These are phyloP conservation scores for Panthera tigris DNA, from an alignment of 2,113 vertebrate species.

Conservation along the genomic window DNA sequence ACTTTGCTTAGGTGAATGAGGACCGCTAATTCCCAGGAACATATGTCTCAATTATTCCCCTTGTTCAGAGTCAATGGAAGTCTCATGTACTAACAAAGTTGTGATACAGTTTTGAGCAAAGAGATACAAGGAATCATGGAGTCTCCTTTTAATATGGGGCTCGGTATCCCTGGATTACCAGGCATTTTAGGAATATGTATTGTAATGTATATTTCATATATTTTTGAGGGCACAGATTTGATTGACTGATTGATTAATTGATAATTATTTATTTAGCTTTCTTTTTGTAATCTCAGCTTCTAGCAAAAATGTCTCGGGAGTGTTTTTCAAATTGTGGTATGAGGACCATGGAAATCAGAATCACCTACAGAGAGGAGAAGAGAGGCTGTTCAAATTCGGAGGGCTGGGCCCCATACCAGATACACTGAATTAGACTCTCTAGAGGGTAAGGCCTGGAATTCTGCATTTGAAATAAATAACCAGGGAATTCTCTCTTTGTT, in stretches of 20 bases:
- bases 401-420: not conserved
- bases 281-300: not conserved
- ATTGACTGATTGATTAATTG: not conserved
- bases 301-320: not conserved
- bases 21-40: not conserved
- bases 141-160: not conserved
- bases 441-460: not conserved
- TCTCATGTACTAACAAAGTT: not conserved
- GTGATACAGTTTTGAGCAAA: not conserved
- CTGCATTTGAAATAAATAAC: not conserved
- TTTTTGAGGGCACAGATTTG: not conserved
- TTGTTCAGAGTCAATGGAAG: not conserved
- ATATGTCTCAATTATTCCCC: not conserved
- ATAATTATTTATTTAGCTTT: not conserved
- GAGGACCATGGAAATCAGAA: not conserved
- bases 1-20: not conserved
- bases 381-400: not conserved
- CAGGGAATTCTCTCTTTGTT: not conserved
- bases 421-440: not conserved
- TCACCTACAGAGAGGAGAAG: not conserved
- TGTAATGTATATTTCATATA: not conserved
- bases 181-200: not conserved
- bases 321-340: constrained; percentile 19
- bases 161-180: not conserved
- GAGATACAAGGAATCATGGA: not conserved